phyloP scores from a whole-genome alignment of 2,113 vertebrate genomes.

The Dendrocopos noguchii region DNA sequence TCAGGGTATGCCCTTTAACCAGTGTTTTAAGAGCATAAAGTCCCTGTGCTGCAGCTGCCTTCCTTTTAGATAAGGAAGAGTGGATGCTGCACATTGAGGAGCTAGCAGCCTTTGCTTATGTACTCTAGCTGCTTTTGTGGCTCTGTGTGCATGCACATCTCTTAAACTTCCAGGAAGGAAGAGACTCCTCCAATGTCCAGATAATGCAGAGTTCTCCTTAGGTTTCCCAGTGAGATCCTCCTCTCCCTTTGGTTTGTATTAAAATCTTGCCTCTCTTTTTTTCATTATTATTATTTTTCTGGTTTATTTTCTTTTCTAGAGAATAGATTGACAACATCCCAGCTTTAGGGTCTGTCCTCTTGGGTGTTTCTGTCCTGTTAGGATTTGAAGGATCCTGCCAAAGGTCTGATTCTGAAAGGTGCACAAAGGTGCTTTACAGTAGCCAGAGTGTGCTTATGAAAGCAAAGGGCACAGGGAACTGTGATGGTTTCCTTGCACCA shows the following conservation, averaged over 20 bases:
- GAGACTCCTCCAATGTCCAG: background rate
- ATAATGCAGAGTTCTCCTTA: background rate
- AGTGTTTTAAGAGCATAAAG: background rate
- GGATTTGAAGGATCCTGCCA: background rate
- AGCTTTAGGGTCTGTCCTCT: background rate
- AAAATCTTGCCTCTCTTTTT: background rate
- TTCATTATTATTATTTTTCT: background rate
- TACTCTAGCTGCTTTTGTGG: background rate
- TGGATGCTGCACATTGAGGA: background rate
- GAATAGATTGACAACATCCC: background rate
- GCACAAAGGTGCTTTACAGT: background rate
- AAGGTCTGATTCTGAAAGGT: background rate
- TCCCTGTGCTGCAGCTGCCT: background rate
- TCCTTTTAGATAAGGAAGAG: constrained; percentile 42
- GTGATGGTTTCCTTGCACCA: background rate
- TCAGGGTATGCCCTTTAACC: constrained; percentile 13
- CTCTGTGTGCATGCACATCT: background rate
- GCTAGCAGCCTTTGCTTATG: background rate
- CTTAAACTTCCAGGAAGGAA: background rate
- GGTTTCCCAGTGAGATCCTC: background rate
- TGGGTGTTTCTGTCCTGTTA: background rate
- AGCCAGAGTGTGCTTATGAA: background rate
- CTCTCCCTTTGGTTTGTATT: background rate
- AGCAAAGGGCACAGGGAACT: background rate
- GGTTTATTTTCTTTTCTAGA: background rate